Base-by-base conservation (phyloP, 1,140 invertebrate genomes). In the Atta colombica region DNA sequence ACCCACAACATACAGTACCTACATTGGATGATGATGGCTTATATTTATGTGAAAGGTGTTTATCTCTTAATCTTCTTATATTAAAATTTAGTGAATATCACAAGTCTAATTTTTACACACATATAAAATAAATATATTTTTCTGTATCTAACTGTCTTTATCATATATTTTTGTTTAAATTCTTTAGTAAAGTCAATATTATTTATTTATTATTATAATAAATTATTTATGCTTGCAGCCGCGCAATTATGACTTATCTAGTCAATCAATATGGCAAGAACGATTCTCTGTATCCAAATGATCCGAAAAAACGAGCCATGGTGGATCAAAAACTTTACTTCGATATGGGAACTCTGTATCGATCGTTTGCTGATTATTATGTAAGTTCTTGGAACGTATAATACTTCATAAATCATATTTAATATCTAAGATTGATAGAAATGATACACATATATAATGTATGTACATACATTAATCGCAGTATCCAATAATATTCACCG, bases 321-420 rank as follows among this genome's bases (percentile, higher is more conserved):
- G 96, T 98, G 8, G 97, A 98, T 92, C 97, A 97, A 89, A 95
- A 97, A 86, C 94, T 98, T 39, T 97, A 97, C 91, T 98, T 98
- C 93, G 97, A 98, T 90, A 93, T 97, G 88, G 97, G 97, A 39
- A 96, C 96, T 2, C 94, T 98, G 18, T 97, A 97, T 93, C 95
- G 96, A 72, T 94, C 96, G 88, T 97, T 97, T 81, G 93, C 92
- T n/a, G 96, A 97, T 49, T 97, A 96, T 90, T 97, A 96, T 86
- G 97, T 97, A 94, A 95, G 96, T 96, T n/a, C 14, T 80, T 75
- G 35, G 3, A 69, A 53, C 3, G 2, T 58, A 31, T 25, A 21
- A 39, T 65, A 68, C 10, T 21, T 31, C 1, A 18, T 28, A 39
- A 45, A 45, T 39, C 6, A 39, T 6, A 35, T 10, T 45, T 45